phyloP scores from a whole-genome alignment of 2,113 vertebrate species.

The Dromaius novaehollandiae region DNA sequence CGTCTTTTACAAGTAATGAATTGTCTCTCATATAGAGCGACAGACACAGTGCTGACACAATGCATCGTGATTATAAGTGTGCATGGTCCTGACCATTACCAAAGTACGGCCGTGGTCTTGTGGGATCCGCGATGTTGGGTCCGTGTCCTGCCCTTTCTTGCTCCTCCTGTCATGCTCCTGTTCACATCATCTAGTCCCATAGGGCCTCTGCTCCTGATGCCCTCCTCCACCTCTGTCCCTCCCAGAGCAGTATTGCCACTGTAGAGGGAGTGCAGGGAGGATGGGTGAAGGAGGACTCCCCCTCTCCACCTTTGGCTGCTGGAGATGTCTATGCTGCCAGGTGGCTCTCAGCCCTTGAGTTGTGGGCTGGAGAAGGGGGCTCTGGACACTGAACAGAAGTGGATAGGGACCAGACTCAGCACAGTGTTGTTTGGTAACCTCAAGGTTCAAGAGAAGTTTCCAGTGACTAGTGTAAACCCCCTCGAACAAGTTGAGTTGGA shows the following conservation, averaged over 20 bases:
- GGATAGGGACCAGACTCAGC: background rate
- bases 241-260: too few relatives aligned
- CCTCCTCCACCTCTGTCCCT: background rate
- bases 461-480: background rate
- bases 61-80: rapidly evolving
- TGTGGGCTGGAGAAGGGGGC: background rate
- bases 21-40: background rate
- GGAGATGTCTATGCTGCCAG: background rate
- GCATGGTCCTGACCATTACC: background rate
- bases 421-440: background rate
- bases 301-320: background rate
- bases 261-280: background rate
- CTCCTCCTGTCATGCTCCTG: background rate
- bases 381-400: background rate
- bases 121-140: background rate
- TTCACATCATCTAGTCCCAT: background rate
- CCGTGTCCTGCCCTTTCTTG: background rate
- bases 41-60: background rate
- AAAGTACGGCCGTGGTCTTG: background rate
- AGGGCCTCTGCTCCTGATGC: background rate
- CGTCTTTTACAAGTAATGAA: background rate
- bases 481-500: background rate
- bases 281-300: background rate
- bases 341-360: background rate
- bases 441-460: background rate